Evolutionary conservation across 1,140 invertebrate genomes (phyloP).

Genomic region (Lepidotrigona ventralis): DNA sequence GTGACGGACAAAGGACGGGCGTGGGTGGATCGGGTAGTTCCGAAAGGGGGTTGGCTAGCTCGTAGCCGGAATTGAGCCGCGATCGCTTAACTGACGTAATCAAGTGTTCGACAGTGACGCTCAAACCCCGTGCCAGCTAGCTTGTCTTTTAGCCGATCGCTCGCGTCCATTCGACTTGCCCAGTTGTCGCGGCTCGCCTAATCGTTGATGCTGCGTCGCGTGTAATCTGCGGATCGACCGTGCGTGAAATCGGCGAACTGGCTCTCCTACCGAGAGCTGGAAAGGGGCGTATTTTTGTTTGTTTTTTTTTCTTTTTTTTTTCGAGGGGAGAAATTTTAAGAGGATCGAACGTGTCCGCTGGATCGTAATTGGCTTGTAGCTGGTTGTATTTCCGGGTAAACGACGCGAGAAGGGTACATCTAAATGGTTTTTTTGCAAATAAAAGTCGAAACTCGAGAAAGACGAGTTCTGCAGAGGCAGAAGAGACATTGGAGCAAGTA

Average conservation of each 20-base stretch:
- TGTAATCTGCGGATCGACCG: slow-evolving; percentile 11
- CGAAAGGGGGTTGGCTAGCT: slow-evolving; percentile 61
- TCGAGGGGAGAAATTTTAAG: too few relatives aligned
- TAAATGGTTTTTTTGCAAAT: neutral
- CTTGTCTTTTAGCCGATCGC: slow-evolving; percentile 40
- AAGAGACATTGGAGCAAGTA: too few relatives aligned
- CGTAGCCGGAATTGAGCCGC: slow-evolving; percentile 72
- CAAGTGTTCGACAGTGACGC: slow-evolving; percentile 67
- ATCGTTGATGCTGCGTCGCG: neutral
- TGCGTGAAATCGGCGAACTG: slow-evolving; percentile 9
- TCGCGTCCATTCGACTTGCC: neutral
- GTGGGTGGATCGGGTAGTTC: slow-evolving; percentile 32
- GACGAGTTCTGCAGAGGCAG: too few relatives aligned
- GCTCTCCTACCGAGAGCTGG: too few relatives aligned
- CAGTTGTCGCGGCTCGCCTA: neutral
- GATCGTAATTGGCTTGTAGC: neutral
- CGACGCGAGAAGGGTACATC: neutral
- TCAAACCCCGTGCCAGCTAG: slow-evolving; percentile 30
- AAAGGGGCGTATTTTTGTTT: neutral
- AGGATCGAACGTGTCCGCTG: neutral
- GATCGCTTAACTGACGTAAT: slow-evolving; percentile 77
- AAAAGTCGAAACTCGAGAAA: neutral
- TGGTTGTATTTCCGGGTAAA: neutral
- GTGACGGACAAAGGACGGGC: neutral
- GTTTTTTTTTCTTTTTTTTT: too few relatives aligned